Conservation (phyloP, 2,797 vertebrate genomes). For the Decapterus maruadsi region DNA sequence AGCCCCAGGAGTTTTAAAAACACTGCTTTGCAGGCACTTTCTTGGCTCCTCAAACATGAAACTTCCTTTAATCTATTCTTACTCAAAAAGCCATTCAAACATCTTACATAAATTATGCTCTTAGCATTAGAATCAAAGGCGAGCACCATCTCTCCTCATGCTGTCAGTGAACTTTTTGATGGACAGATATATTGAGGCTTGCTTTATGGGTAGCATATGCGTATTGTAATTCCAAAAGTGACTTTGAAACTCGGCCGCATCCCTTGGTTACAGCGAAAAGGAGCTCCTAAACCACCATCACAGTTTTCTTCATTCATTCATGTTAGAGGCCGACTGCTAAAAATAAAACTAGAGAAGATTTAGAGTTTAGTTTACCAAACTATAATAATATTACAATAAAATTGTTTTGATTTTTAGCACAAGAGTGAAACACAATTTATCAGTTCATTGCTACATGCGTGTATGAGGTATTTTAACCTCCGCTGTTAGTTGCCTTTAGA, state of each 20-base stretch:
- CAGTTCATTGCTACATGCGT: background rate
- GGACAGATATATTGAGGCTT: slow-evolving; percentile 74
- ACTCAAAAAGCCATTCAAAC: slow-evolving; percentile 86
- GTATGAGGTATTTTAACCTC: slow-evolving; percentile 2
- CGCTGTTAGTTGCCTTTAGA: background rate
- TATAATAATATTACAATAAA: background rate
- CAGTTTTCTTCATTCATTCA: slow-evolving; percentile 22
- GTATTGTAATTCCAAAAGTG: slow-evolving; percentile 67
- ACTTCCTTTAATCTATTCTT: slow-evolving; percentile 87
- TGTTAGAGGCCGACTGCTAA: slow-evolving; percentile 34
- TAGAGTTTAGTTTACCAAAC: slow-evolving; percentile 19
- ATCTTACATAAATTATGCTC: slow-evolving; percentile 90
- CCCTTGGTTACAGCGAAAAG: slow-evolving; percentile 49
- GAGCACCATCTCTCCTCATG: slow-evolving; percentile 70
- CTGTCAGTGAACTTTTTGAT: slow-evolving; percentile 83
- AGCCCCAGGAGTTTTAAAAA: slow-evolving; percentile 79
- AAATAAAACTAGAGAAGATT: slow-evolving; percentile 40
- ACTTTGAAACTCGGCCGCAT: slow-evolving; percentile 66
- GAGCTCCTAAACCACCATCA: slow-evolving; percentile 32
- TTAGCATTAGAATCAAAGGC: slow-evolving; percentile 89
- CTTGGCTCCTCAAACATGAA: slow-evolving; percentile 78
- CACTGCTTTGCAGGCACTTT: slow-evolving; percentile 79
- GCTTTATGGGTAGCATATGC: slow-evolving; percentile 72
- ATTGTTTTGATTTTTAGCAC: background rate
- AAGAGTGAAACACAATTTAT: slow-evolving; percentile 3